Conservation (phyloP, 2,113 vertebrate genomes). For the Rostratula benghalensis region DNA sequence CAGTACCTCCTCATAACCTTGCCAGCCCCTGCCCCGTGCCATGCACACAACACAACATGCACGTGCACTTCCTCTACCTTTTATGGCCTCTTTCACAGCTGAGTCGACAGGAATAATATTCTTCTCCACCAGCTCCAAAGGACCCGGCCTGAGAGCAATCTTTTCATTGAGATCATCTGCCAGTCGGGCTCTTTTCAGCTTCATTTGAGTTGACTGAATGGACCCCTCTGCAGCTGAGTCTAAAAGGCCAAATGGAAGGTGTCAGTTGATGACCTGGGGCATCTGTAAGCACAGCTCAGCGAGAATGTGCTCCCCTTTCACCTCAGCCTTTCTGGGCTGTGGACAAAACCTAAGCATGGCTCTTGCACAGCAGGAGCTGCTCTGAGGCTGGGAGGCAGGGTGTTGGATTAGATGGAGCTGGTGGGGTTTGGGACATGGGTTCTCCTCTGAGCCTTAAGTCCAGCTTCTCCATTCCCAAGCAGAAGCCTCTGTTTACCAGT, state of each 20-base stretch:
- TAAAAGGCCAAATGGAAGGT: constrained; percentile 60
- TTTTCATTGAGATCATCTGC: constrained; percentile 90
- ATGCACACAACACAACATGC: not conserved
- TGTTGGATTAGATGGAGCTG: not conserved
- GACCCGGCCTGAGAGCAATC: constrained; percentile 88
- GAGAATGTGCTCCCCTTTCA: not conserved
- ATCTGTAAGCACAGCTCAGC: not conserved
- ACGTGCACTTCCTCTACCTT: constrained; percentile 75
- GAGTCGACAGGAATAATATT: constrained; percentile 90
- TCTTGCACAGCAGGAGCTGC: not conserved
- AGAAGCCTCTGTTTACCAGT: not conserved
- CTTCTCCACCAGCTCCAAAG: constrained; percentile 91
- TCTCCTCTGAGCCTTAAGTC: not conserved
- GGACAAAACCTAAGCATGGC: not conserved
- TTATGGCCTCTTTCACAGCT: constrained; percentile 84
- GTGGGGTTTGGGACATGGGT: not conserved
- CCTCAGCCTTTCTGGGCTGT: not conserved
- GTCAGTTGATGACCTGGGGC: not conserved
- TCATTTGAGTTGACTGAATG: constrained; percentile 85
- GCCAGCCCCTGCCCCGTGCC: not conserved
- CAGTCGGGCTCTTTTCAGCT: constrained; percentile 89
- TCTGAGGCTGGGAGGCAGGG: not conserved
- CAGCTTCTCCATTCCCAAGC: not conserved
- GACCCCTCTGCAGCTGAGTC: constrained; percentile 82
- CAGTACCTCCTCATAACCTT: fast-evolving